phyloP scores from a whole-genome alignment of 1,140 invertebrate genomes.

The Drosophila sp. region DNA sequence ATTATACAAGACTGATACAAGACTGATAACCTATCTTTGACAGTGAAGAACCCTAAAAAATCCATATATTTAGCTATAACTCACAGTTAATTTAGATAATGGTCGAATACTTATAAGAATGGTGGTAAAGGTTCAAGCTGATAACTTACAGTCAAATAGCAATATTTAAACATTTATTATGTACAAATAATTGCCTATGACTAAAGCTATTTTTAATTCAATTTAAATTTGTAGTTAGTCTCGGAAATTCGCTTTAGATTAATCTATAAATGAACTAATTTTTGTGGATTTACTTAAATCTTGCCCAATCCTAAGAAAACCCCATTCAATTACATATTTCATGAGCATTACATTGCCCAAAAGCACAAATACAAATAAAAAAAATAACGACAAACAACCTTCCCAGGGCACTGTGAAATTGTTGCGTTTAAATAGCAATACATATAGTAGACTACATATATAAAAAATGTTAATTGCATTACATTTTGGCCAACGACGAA shows the following conservation, averaged over 20 bases:
- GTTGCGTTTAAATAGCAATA: constrained; percentile 65
- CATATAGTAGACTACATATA: constrained; percentile 29
- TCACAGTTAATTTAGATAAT: too few species aligned
- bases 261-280: constrained; percentile 13
- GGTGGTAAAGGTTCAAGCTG: too few species aligned
- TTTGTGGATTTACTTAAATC: constrained; percentile 23
- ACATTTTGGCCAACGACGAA: constrained; percentile 53
- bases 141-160: too few species aligned
- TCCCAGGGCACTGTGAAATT: constrained; percentile 73
- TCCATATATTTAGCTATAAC: too few species aligned
- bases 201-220: background rate
- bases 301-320: constrained; percentile 33
- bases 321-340: constrained; percentile 62
- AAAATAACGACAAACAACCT: constrained; percentile 45
- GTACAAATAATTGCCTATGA: too few species aligned
- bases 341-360: constrained; percentile 53
- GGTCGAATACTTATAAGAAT: too few species aligned
- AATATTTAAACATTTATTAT: too few species aligned
- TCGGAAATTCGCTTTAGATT: constrained; percentile 3
- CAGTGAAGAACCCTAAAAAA: too few species aligned
- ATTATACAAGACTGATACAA: too few species aligned
- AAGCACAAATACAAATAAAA: too few species aligned
- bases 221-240: background rate
- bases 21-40: too few species aligned
- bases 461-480: constrained; percentile 78